These are phyloP conservation scores for Eulemur rubriventer DNA, from an alignment of 2,797 vertebrate genomes.

Conservation along the genomic window DNA sequence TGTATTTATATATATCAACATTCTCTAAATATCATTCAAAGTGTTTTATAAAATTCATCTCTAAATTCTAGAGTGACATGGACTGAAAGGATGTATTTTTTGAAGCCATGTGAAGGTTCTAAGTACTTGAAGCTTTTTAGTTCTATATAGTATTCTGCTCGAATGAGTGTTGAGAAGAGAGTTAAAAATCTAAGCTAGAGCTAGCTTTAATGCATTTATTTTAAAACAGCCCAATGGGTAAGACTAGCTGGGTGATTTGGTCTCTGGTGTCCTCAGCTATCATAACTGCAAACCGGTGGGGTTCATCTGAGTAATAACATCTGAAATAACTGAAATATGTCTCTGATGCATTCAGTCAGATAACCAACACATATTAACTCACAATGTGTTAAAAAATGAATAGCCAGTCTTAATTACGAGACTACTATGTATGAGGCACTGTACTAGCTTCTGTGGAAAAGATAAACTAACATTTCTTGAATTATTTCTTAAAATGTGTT, in stretches of 20 bases:
- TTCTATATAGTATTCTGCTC: not conserved
- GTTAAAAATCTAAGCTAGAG: not conserved
- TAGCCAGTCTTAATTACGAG: not conserved
- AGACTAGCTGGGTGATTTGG: not conserved
- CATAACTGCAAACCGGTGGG: not conserved
- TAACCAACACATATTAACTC: not conserved
- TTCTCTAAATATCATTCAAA: not conserved
- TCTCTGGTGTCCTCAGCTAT: not conserved
- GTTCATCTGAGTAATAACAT: not conserved
- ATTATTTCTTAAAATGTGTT: slow-evolving; percentile 26
- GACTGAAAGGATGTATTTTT: not conserved
- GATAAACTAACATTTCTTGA: not conserved
- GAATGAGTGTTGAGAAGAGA: not conserved
- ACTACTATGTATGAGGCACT: not conserved
- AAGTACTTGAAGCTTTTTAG: slow-evolving; percentile 8
- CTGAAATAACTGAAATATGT: not conserved
- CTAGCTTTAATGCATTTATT: slow-evolving; percentile 26
- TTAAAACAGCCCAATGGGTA: not conserved
- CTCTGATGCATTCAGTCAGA: not conserved
- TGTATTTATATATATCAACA: not conserved
- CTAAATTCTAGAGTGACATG: not conserved
- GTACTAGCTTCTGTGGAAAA: not conserved
- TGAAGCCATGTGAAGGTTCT: not conserved
- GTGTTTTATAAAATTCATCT: not conserved
- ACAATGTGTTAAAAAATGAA: not conserved